Percentiles rank a stretch among this genome's conserved stretches.
Evolutionary conservation across 1,140 invertebrate species (phyloP).

Genomic region (Mizuhopecten yessoensis): DNA sequence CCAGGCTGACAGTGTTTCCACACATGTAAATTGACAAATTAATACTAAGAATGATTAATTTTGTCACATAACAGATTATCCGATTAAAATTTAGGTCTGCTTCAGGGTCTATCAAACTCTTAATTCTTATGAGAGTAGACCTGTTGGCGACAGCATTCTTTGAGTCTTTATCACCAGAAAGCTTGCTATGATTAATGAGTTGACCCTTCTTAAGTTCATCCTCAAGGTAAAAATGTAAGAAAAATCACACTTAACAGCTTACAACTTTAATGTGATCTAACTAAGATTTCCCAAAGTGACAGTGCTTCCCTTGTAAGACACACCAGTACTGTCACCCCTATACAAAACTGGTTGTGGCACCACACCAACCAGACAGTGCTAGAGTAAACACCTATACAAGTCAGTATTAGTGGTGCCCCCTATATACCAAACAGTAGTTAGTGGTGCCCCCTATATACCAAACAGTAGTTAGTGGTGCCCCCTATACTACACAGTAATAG

Average conservation of each 20-base stretch:
- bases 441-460: no score
- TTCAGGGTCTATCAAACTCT: background rate
- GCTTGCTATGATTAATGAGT: conserved; percentile 8
- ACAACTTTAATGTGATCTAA: background rate
- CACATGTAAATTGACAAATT: no score
- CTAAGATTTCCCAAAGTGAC: background rate
- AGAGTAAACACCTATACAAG: no score
- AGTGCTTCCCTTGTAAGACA: background rate
- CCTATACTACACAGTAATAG: no score
- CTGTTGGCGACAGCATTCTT: background rate
- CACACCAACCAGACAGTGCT: no score
- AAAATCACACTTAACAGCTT: background rate
- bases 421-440: no score
- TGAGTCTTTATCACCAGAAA: background rate
- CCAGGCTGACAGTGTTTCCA: no score
- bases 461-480: no score
- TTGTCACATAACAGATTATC: background rate
- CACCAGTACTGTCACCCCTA: no score
- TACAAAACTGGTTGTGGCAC: no score
- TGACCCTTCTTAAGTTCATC: background rate
- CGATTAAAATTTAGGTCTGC: background rate
- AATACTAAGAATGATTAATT: no score
- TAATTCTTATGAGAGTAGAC: background rate
- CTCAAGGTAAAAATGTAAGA: background rate
- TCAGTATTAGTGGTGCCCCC: no score